Percentiles rank a stretch among this genome's conserved stretches.
These are phyloP conservation scores for Coracopsis vasa DNA, from an alignment of 2,113 vertebrate genomes.

Conservation along the genomic window DNA sequence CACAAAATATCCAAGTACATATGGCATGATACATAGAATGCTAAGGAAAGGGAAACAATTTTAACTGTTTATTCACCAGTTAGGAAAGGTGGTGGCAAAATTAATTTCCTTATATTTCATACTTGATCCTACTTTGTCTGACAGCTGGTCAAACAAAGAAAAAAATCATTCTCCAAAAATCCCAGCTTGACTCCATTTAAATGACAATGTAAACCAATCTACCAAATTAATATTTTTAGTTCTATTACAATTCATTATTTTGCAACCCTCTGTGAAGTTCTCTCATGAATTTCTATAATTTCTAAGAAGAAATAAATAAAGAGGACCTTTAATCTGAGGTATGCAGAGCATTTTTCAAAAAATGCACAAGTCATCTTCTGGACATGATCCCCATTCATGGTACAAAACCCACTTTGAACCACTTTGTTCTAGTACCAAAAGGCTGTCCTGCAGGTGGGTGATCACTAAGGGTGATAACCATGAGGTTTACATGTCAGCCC, in stretches of 20 bases:
- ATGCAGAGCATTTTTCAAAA: neutral
- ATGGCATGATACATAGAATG: neutral
- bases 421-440: neutral
- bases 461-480: neutral
- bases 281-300: neutral
- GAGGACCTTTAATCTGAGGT: neutral
- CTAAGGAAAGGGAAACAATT: neutral
- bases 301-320: neutral
- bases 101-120: neutral
- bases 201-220: neutral
- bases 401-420: neutral
- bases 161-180: neutral
- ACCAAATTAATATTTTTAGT: neutral
- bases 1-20: neutral
- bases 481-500: neutral
- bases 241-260: neutral
- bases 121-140: neutral
- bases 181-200: neutral
- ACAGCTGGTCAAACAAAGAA: neutral
- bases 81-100: neutral
- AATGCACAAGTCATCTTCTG: neutral
- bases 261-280: accelerated
- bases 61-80: neutral
- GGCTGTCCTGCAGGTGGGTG: neutral
- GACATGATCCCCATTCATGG: neutral